phyloP scores from a whole-genome alignment of 2,113 vertebrate genomes.

The Formicarius rufipectus region DNA sequence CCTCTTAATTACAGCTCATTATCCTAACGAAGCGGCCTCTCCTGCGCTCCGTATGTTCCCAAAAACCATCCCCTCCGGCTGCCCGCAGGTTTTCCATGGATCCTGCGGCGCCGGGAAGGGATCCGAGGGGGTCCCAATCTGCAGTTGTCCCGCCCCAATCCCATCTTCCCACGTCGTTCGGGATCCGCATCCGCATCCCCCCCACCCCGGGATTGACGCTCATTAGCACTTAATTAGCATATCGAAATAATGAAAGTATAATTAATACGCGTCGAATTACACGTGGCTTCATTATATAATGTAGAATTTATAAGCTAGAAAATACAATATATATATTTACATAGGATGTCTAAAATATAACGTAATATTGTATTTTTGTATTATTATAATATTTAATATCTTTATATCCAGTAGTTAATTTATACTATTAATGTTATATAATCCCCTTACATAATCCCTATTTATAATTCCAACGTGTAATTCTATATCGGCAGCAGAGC shows the following conservation, averaged over 20 bases:
- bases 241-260: too few relatives aligned
- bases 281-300: too few relatives aligned
- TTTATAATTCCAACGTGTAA: not conserved
- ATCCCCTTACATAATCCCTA: not conserved
- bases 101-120: not conserved
- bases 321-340: too few relatives aligned
- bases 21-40: not conserved
- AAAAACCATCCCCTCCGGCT: not conserved
- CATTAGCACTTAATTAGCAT: too few relatives aligned
- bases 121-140: not conserved
- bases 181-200: not conserved
- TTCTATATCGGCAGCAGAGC: not conserved
- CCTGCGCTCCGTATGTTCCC: fast-evolving
- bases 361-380: too few relatives aligned
- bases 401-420: not conserved
- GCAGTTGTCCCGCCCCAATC: too few relatives aligned
- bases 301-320: too few relatives aligned
- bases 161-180: too few relatives aligned
- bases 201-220: not conserved
- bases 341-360: too few relatives aligned
- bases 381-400: too few relatives aligned
- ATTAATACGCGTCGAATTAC: too few relatives aligned
- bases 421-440: not conserved
- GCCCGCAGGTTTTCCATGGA: fast-evolving
- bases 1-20: not conserved